phyloP scores from a whole-genome alignment of 2,797 vertebrate species.

The Geotrypetes seraphini region DNA sequence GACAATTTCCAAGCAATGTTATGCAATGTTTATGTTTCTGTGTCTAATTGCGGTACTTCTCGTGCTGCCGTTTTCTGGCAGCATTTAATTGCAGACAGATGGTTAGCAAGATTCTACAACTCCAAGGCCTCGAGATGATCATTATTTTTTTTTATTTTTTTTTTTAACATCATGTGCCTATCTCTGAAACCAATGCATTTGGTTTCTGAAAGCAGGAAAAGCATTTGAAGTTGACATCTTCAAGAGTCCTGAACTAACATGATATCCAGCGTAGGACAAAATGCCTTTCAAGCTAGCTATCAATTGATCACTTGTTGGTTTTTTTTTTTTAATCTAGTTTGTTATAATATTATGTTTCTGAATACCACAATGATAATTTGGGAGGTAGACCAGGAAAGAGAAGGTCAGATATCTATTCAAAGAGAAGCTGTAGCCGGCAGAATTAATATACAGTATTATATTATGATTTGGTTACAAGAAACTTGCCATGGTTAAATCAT shows the following conservation, averaged over 20 bases:
- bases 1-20: conserved; percentile 3
- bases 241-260: conserved; percentile 11
- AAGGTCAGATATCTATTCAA: conserved; percentile 39
- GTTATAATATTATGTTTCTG: conserved; percentile 33
- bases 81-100: conserved; percentile 10
- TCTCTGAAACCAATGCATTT: no score
- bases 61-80: no score
- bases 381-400: conserved; percentile 26
- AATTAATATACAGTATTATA: conserved; percentile 64
- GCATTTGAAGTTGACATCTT: conserved; percentile 15
- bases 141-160: neutral
- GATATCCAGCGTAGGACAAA: neutral
- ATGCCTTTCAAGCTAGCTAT: conserved; percentile 11
- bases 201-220: conserved; percentile 6
- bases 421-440: conserved; percentile 44
- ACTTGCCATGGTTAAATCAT: conserved; percentile 50
- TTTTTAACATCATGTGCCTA: neutral
- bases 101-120: no score
- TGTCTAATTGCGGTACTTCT: conserved; percentile 1
- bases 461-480: conserved; percentile 54
- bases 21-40: conserved; percentile 6
- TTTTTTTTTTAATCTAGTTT: conserved; percentile 22
- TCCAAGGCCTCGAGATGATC: conserved; percentile 1
- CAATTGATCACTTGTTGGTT: conserved; percentile 24
- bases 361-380: conserved; percentile 28